Evolutionary conservation across 2,888 invertebrate genomes (phyloP).

Genomic region (Athalia circularis): DNA sequence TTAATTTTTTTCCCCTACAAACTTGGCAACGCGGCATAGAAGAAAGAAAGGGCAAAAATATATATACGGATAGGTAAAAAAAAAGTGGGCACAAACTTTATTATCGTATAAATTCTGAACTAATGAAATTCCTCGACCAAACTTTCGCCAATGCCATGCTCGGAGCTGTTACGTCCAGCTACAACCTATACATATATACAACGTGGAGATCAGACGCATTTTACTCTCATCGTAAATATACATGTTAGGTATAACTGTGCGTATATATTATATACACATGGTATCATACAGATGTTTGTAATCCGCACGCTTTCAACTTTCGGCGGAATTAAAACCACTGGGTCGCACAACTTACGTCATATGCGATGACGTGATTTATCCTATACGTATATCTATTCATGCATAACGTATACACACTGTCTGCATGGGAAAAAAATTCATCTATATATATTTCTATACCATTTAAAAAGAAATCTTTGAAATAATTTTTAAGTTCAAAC

Average conservation of each 20-base stretch:
- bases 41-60: neutral
- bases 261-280: neutral
- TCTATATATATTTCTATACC: neutral
- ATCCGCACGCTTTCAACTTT: conserved; percentile 13
- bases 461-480: neutral
- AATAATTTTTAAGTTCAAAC: no score
- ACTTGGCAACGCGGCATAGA: neutral
- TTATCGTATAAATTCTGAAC: neutral
- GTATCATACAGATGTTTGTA: neutral
- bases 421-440: neutral
- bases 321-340: conserved; percentile 1
- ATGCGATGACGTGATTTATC: neutral
- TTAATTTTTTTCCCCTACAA: no score
- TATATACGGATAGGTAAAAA: neutral
- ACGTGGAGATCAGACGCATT: neutral
- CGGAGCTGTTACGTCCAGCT: neutral
- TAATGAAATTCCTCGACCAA: conserved; percentile 9
- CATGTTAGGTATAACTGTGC: neutral
- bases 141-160: neutral
- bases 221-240: neutral
- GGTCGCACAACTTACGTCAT: conserved; percentile 15
- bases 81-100: neutral
- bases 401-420: neutral
- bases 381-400: neutral
- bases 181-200: neutral